Conservation (phyloP, 2,888 invertebrate species). For the Schizaphis graminum region DNA sequence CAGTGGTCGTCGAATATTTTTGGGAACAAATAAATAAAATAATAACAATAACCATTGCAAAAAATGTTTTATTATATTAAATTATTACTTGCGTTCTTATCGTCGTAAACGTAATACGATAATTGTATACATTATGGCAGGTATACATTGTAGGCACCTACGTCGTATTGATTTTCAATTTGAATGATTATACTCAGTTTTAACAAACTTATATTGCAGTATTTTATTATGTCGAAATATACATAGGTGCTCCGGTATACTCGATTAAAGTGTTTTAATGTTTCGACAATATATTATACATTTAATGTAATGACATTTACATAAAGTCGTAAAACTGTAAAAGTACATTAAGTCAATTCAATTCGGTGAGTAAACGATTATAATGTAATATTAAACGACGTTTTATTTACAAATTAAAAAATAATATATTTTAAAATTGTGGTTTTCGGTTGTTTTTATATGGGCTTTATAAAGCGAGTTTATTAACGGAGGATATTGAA, state of each 20-base stretch:
- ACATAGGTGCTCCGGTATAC: background rate
- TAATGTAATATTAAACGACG: background rate
- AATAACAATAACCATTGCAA: background rate
- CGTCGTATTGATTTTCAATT: background rate
- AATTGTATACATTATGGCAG: background rate
- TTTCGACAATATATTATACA: background rate
- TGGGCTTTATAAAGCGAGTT: background rate
- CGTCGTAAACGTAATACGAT: background rate
- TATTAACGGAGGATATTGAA: background rate
- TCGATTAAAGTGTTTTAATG: background rate
- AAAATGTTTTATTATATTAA: background rate
- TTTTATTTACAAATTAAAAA: background rate
- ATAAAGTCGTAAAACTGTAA: background rate
- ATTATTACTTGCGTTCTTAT: background rate
- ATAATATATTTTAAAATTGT: background rate
- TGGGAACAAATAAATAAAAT: background rate
- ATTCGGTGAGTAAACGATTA: background rate
- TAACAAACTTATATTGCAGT: background rate
- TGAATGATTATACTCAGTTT: background rate
- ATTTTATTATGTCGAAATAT: background rate
- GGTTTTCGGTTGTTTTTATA: background rate
- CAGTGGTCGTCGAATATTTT: background rate
- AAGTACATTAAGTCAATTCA: background rate
- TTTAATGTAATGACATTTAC: background rate
- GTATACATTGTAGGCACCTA: background rate